A percentile compares a stretch with the other conserved stretches of the same genome.
phyloP scores from a whole-genome alignment of 1,140 invertebrate genomes.

The Drosophila leontia region DNA sequence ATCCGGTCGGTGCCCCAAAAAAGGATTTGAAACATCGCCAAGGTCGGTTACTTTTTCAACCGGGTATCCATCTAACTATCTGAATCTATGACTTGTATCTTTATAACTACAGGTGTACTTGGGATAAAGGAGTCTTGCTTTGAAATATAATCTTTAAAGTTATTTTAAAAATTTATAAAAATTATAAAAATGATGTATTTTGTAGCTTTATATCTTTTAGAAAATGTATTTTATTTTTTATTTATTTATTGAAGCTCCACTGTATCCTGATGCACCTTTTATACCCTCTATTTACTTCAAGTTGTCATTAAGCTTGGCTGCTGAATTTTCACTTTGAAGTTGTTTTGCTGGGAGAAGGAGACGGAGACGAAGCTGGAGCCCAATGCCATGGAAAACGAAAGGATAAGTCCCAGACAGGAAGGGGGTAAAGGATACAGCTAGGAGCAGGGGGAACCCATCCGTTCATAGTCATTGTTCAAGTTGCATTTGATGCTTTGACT shows the following conservation, averaged over 20 bases:
- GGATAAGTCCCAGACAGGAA: slow-evolving; percentile 68
- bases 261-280: slow-evolving; percentile 20
- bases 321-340: slow-evolving; percentile 78
- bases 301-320: slow-evolving; percentile 73
- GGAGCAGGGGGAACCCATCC: slow-evolving; percentile 13
- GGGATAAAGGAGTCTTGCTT: background rate
- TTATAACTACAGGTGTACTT: background rate
- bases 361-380: background rate
- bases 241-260: background rate
- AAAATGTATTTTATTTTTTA: no score
- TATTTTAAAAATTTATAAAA: background rate
- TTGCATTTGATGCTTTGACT: slow-evolving; percentile 80
- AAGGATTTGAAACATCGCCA: slow-evolving; percentile 9
- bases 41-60: slow-evolving; percentile 22
- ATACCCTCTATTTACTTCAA: slow-evolving; percentile 55
- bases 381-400: slow-evolving; percentile 77
- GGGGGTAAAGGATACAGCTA: slow-evolving; percentile 18
- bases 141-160: background rate
- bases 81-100: slow-evolving; percentile 12
- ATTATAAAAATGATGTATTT: no score
- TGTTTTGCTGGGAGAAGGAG: slow-evolving; percentile 35
- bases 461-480: slow-evolving; percentile 52
- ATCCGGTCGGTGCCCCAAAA: background rate
- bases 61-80: slow-evolving; percentile 31
- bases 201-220: no score